These are phyloP conservation scores for Masticophis lateralis DNA, from an alignment of 2,797 vertebrate species.

Conservation along the genomic window DNA sequence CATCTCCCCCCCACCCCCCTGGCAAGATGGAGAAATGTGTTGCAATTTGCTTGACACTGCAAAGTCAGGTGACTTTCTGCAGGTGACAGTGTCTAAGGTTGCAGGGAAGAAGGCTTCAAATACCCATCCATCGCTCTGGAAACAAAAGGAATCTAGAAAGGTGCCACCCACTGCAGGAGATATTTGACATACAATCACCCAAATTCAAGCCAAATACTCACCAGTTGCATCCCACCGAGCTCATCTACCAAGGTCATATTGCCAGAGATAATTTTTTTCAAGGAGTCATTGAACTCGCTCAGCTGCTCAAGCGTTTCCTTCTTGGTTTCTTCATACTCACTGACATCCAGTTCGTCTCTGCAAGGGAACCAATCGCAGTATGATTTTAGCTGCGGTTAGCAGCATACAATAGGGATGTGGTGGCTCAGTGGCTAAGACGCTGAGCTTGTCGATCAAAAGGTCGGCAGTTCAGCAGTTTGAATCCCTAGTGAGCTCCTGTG, in stretches of 20 bases:
- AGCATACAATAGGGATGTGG: not conserved
- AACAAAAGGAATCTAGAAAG: not conserved
- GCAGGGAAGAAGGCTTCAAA: not conserved
- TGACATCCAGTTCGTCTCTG: constrained; percentile 91
- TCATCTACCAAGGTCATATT: constrained; percentile 98
- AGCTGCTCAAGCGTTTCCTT: constrained; percentile 95
- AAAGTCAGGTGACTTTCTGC: not conserved
- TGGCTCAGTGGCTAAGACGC: no score
- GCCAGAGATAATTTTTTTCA: constrained; percentile 96
- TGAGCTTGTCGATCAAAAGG: no score
- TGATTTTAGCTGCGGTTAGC: not conserved
- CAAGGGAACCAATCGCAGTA: not conserved
- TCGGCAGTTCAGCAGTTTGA: no score
- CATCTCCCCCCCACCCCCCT: no score
- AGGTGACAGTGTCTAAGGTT: no score
- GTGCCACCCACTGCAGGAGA: not conserved
- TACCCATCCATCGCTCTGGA: not conserved
- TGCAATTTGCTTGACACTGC: not conserved
- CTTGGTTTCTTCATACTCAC: constrained; percentile 97
- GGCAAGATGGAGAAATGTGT: not conserved
- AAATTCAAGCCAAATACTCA: constrained; percentile 59
- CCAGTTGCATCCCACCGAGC: constrained; percentile 95
- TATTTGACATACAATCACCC: no score
- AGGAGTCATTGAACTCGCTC: constrained; percentile 92
- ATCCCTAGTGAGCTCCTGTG: no score